These are phyloP conservation scores for Puma concolor DNA, from an alignment of 2,113 vertebrate genomes.

Conservation along the genomic window DNA sequence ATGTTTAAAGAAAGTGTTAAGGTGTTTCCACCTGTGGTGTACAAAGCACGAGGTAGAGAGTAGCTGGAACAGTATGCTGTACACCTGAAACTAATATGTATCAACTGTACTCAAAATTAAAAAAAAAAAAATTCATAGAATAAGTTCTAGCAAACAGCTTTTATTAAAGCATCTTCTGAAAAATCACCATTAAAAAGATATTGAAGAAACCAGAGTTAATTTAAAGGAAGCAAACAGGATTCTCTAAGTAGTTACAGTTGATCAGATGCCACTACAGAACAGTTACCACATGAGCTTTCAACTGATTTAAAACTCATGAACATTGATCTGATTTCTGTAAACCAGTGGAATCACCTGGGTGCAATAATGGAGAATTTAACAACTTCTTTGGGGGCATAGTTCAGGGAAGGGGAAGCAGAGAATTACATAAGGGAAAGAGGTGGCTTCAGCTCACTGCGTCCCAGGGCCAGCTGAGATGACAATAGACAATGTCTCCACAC, in stretches of 20 bases:
- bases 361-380: not conserved
- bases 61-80: not conserved
- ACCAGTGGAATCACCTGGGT: not conserved
- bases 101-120: not conserved
- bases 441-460: not conserved
- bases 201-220: conserved; percentile 47
- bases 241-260: not conserved
- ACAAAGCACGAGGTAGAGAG: not conserved
- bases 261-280: not conserved
- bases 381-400: not conserved
- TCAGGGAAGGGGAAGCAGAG: not conserved
- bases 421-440: not conserved
- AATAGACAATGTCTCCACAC: not conserved
- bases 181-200: conserved; percentile 38
- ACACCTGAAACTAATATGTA: not conserved
- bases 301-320: not conserved
- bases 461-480: not conserved
- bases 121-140: not conserved
- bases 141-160: not conserved
- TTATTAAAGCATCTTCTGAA: not conserved
- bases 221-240: not conserved
- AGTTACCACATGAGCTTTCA: not conserved
- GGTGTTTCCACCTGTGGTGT: not conserved
- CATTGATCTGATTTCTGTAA: not conserved
- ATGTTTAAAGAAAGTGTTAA: not conserved